phyloP scores from a whole-genome alignment of 1,140 invertebrate species.

The Capitella teleta region DNA sequence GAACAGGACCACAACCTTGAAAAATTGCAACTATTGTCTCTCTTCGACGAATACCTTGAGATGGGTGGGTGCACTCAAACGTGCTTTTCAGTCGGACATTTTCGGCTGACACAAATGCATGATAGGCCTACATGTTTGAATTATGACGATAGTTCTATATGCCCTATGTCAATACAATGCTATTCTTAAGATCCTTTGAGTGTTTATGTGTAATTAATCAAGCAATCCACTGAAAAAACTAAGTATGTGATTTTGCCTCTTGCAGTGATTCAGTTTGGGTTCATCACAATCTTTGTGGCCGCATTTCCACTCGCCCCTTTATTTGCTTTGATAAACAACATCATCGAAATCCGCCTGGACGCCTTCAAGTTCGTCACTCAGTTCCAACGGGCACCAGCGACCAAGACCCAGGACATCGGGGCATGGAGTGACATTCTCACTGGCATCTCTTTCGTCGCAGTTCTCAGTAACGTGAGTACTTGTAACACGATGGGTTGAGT shows the following conservation, averaged over 20 bases:
- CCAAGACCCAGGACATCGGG: conserved; percentile 80
- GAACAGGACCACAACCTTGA: neutral
- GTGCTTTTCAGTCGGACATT: neutral
- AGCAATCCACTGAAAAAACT: neutral
- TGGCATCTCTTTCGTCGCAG: conserved; percentile 9
- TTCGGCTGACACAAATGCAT: neutral
- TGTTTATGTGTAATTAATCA: neutral
- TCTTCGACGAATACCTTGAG: conserved; percentile 10
- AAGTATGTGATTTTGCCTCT: neutral
- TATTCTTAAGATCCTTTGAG: neutral
- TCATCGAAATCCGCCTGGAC: conserved; percentile 68
- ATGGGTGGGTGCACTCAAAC: conserved; percentile 4
- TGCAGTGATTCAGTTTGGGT: conserved; percentile 64
- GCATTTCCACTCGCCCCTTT: conserved; percentile 74
- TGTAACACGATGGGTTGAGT: neutral
- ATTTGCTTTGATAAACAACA: conserved; percentile 73
- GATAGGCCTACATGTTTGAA: neutral
- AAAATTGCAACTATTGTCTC: neutral
- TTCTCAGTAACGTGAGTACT: conserved; percentile 11
- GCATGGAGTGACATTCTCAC: conserved; percentile 8
- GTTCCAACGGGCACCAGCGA: conserved; percentile 66
- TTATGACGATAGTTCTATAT: neutral
- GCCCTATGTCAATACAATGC: neutral
- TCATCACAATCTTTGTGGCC: conserved; percentile 72
- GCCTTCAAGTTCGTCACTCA: conserved; percentile 72